Evolutionary conservation across 2,888 invertebrate genomes (phyloP).

Genomic region (Cephus nigrinus): DNA sequence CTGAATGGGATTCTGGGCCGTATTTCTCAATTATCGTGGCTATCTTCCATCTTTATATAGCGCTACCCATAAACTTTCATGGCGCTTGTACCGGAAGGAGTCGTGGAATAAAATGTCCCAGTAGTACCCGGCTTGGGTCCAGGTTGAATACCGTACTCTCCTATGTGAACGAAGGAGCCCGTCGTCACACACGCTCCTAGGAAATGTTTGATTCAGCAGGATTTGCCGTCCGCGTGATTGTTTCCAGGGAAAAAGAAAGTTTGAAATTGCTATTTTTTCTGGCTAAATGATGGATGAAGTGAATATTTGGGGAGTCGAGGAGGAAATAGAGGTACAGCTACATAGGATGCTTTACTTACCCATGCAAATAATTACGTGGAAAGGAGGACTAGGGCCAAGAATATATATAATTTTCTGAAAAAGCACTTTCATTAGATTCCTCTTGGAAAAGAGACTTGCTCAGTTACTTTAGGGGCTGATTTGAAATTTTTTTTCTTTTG

Average conservation of each 20-base stretch:
- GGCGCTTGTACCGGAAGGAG: slow-evolving; percentile 18
- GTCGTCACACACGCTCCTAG: neutral
- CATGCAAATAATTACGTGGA: neutral
- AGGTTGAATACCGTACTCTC: neutral
- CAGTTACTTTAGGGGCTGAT: neutral
- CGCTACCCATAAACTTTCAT: slow-evolving; percentile 29
- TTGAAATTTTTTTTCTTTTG: neutral
- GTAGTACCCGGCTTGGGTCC: neutral
- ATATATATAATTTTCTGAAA: neutral
- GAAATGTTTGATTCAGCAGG: slow-evolving; percentile 4
- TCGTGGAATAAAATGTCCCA: slow-evolving; percentile 10
- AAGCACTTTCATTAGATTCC: neutral
- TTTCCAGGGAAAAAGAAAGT: neutral
- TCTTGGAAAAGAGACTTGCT: neutral
- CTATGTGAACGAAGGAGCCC: neutral
- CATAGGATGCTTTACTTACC: neutral
- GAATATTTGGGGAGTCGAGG: neutral
- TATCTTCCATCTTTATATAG: slow-evolving; percentile 21
- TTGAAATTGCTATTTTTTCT: neutral
- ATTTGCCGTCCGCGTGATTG: neutral
- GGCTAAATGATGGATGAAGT: neutral
- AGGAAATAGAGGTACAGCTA: neutral
- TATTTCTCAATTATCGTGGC: slow-evolving; percentile 37
- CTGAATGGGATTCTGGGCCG: slow-evolving; percentile 31
- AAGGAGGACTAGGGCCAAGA: neutral